Evolutionary conservation across 1,140 invertebrate genomes (phyloP).

Genomic region (Antheraea pernyi): DNA sequence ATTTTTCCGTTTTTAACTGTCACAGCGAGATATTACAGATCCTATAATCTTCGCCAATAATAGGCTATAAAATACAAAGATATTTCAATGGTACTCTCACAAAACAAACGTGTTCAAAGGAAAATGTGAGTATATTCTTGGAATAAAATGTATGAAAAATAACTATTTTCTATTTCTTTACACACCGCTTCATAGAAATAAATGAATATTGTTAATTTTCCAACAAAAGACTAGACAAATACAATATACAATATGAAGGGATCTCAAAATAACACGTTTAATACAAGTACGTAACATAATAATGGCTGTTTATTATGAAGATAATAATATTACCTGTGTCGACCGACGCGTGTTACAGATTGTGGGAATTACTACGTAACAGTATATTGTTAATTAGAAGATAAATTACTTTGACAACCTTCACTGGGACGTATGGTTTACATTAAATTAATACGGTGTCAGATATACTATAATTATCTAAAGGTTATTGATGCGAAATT

Average conservation of each 20-base stretch:
- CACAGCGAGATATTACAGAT: no score
- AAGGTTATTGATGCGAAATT: background rate
- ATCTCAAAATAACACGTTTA: background rate
- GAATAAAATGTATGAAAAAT: no score
- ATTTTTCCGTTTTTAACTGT: no score
- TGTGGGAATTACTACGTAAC: background rate
- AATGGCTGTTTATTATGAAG: background rate
- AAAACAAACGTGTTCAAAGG: no score
- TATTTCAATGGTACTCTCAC: no score
- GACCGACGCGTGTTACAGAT: conserved; percentile 2
- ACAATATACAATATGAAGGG: background rate
- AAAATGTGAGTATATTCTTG: no score
- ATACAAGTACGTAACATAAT: background rate
- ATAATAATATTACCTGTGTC: background rate
- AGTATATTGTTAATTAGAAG: conserved; percentile 5
- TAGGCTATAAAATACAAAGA: no score
- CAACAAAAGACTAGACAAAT: no score
- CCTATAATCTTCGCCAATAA: no score
- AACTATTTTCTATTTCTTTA: no score
- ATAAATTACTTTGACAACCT: conserved; percentile 5
- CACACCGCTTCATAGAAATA: no score
- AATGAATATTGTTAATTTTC: no score
- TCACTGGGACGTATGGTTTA: background rate
- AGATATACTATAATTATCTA: background rate
- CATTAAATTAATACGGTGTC: background rate